Base-by-base conservation (phyloP, 2,113 vertebrate genomes). In the Syngnathoides biaculeatus region DNA sequence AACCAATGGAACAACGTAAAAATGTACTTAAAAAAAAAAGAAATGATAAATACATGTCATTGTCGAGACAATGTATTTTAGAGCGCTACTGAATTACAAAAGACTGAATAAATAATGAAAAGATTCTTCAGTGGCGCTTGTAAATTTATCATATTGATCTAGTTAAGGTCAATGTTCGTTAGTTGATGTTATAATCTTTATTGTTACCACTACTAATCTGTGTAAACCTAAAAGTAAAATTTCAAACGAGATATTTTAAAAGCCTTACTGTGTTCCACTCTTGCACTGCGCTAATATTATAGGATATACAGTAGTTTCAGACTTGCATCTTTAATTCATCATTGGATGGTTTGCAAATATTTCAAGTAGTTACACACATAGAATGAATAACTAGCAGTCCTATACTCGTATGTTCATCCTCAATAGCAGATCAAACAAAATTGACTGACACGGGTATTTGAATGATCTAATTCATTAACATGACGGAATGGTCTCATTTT, bases 261-360 rank as follows among this genome's bases (percentile, higher is more conserved):
- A 35, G 27, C 15, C 17, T 15, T 9, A 19, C 58, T 43, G 61
- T 71, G 75, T 43, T 76, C 47, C 64, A 30, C 27, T 64, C 65
- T n/a, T 71, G 66, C 67, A 60, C 26, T 58, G 43, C 22, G 56
- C 65, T 58, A 43, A 74, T 80, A 35, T 59, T 80, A 78, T 24
- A 69, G 26, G 13, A 30, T 30, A 15, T 15, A n/a, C n/a, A n/a
- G n/a, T n/a, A 57, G 55, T 57, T 57, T 57, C 5, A 35, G 26
- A 57, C 40, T 22, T 10, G 17, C 45, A 50, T 53, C 52, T 66
- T 61, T 59, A 65, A 72, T 64, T 61, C 53, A 72, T 74, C 61
- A 66, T 52, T 71, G 13, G 4, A 57, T 30, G n/a, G 30, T 67
- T 71, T 63, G 30, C 45, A 7, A 27, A 13, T 8, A 15, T 14